Evolutionary conservation across 2,113 vertebrate species (phyloP).

Genomic region (Amblyopsis rosae): DNA sequence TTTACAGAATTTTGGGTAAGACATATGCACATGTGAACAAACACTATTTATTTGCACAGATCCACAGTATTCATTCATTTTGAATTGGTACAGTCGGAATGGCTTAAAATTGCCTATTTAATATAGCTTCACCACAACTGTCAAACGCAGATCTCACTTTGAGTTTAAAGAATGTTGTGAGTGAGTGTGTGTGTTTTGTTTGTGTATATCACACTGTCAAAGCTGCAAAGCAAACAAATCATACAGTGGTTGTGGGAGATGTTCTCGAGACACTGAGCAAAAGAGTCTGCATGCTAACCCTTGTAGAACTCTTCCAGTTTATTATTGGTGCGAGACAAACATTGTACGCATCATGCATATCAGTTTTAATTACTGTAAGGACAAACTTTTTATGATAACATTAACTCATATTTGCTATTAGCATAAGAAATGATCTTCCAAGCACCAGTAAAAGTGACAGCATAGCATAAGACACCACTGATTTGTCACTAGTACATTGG

Average conservation of each 20-base stretch:
- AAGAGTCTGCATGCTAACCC: no score
- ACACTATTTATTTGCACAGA: conserved; percentile 13
- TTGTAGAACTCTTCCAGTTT: neutral
- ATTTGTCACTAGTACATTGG: no score
- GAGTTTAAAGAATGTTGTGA: conserved; percentile 35
- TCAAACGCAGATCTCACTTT: conserved; percentile 36
- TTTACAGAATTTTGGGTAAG: neutral
- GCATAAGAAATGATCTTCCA: no score
- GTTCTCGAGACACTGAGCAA: no score
- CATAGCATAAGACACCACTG: no score
- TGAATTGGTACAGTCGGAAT: conserved; percentile 36
- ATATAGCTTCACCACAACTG: conserved; percentile 36
- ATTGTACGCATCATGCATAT: conserved; percentile 19
- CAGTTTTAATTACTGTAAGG: conserved; percentile 32
- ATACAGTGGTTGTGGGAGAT: no score
- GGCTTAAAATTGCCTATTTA: conserved; percentile 47
- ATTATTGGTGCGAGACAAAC: neutral
- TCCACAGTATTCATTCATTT: conserved; percentile 25
- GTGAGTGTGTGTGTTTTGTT: neutral
- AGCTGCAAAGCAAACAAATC: conserved; percentile 24
- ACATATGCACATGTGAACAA: conserved; percentile 10
- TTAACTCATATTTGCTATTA: no score
- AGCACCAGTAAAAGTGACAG: no score
- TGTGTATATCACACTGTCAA: conserved; percentile 41
- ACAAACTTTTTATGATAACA: no score